Evolutionary conservation across 2,113 vertebrate genomes (phyloP).

Genomic region (Coptodon rendalli): DNA sequence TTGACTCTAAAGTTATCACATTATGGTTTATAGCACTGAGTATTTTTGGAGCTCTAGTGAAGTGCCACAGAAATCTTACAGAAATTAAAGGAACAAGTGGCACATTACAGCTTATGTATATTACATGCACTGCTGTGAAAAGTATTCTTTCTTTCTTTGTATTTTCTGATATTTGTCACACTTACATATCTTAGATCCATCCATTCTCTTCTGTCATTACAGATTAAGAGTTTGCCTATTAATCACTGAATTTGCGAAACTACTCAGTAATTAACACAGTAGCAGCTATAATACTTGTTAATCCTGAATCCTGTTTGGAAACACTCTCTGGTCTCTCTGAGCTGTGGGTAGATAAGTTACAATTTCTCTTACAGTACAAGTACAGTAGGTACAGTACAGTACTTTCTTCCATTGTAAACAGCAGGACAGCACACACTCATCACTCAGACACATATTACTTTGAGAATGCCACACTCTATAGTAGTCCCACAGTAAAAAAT

Average conservation of each 20-base stretch:
- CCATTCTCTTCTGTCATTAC: neutral
- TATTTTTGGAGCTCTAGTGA: neutral
- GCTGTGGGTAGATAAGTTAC: neutral
- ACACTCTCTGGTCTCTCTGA: neutral
- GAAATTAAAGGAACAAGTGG: neutral
- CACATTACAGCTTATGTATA: neutral
- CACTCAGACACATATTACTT: neutral
- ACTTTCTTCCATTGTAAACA: neutral
- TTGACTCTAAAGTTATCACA: neutral
- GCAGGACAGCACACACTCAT: neutral
- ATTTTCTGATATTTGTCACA: neutral
- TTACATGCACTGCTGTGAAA: neutral
- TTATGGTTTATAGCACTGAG: neutral
- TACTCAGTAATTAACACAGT: neutral
- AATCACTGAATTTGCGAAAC: neutral
- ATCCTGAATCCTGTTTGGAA: neutral
- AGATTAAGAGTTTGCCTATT: neutral
- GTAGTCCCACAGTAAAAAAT: neutral
- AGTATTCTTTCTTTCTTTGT: neutral
- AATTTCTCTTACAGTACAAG: neutral
- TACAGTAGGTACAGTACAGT: neutral
- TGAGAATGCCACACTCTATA: neutral
- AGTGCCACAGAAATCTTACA: neutral
- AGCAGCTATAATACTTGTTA: neutral
- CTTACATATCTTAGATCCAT: neutral